Conservation (phyloP, 2,888 invertebrate species). For the Macrophya alboannulata region DNA sequence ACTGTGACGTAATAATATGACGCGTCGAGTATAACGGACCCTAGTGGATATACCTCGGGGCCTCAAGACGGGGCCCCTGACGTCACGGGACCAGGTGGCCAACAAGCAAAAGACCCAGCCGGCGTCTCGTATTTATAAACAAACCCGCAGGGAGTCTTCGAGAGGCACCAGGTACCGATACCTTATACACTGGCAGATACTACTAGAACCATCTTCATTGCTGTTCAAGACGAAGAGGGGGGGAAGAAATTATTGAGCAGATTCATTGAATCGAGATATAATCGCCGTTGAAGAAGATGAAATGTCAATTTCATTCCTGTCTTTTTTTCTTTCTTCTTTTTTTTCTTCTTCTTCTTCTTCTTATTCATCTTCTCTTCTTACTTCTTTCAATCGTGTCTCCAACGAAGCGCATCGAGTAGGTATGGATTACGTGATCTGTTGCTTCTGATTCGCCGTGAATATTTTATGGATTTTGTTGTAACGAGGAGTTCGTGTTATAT, state of each 20-base stretch:
- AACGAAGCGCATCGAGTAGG: not conserved
- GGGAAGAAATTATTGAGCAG: not conserved
- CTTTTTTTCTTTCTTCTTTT: not conserved
- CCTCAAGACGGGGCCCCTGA: conserved; percentile 18
- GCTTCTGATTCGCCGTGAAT: conserved; percentile 28
- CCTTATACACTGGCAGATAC: not conserved
- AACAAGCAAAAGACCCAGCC: conserved; percentile 20
- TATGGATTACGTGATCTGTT: not conserved
- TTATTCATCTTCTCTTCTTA: too few relatives aligned
- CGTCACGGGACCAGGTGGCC: conserved; percentile 49
- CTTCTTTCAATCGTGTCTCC: not conserved
- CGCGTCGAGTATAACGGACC: conserved; percentile 42
- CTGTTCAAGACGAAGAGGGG: not conserved
- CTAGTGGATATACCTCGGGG: conserved; percentile 8
- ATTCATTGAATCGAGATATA: conserved; percentile 9
- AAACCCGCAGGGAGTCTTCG: conserved; percentile 43
- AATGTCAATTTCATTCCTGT: not conserved
- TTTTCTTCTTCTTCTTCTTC: not conserved
- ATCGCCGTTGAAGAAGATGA: not conserved
- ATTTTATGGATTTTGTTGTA: conserved; percentile 3
- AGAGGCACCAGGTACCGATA: conserved; percentile 16
- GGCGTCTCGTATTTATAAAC: conserved; percentile 45
- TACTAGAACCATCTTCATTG: not conserved
- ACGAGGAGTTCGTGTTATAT: conserved; percentile 21
- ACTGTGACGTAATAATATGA: conserved; percentile 44